Conservation (phyloP, 1,140 invertebrate species). For the Colletes latitarsis region DNA sequence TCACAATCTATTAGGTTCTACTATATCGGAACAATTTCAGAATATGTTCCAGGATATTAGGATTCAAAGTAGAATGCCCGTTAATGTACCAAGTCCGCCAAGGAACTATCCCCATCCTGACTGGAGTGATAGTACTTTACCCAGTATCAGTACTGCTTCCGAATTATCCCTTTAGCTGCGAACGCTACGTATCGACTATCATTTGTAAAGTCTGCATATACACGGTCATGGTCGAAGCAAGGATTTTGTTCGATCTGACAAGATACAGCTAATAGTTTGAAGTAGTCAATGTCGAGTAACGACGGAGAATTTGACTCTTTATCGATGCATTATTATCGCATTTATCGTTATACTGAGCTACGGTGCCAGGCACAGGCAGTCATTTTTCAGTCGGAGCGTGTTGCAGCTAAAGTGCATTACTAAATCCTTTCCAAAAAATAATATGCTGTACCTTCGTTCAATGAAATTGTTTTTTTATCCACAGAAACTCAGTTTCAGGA, state of each 20-base stretch:
- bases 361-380: no score
- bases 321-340: no score
- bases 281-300: no score
- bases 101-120: conserved; percentile 66
- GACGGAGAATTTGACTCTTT: no score
- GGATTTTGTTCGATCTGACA: no score
- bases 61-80: conserved; percentile 56
- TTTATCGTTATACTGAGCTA: no score
- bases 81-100: conserved; percentile 67
- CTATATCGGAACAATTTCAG: conserved; percentile 59
- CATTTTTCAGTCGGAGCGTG: no score
- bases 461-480: conserved; percentile 26
- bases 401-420: background rate
- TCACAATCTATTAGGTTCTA: conserved; percentile 41
- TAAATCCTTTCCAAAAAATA: background rate
- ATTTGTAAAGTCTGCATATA: no score
- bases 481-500: conserved; percentile 10
- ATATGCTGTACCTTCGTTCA: background rate
- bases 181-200: no score
- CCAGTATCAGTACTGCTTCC: conserved; percentile 62
- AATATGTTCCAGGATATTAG: conserved; percentile 62
- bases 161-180: conserved; percentile 19
- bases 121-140: conserved; percentile 69
- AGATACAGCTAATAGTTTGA: no score
- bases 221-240: no score